Base-by-base conservation (phyloP, 2,888 invertebrate species). In the Stictocephala bisonia region DNA sequence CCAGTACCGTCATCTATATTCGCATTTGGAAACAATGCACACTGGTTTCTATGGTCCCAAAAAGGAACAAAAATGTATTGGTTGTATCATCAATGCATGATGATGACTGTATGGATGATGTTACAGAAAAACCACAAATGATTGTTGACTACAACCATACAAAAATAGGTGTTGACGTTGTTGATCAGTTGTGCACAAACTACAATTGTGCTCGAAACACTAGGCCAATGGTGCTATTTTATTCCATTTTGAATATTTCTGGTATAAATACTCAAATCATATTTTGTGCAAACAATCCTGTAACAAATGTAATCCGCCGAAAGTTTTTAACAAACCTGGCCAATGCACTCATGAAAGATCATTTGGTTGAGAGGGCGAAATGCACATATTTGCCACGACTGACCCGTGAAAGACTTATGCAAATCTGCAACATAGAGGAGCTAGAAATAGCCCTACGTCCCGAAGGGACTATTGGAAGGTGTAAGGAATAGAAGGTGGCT, bases 211-310 rank as follows among this genome's bases (percentile, higher is more conserved):
- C 66, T 22, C 68, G 76, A 56, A 60, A 60, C 27, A 75, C 75
- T 70, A 71, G 68, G 78, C 73, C 75, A 50, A 72, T 78, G 74
- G 75, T 69, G 7, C 51, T 74, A 20, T 77, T 77, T 56, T 77
- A 51, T 64, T 18, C 75, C 41, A 35, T 77, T 26, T 22, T 78
- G 40, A 76, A 77, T 71, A 60, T 77, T 26, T 75, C 75, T 29
- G 75, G 75, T 24, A 76, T 77, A 22, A 77, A 78, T 58, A 35
- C 71, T 41, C 67, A 76, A 41, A 60, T 76, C 18, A 66, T 74
- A 24, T 64, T 29, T 73, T 44, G 26, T 41, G 73, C 66, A 22
- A 75, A 75, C 50, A 73, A 73, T 26, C n/a, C n/a, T n/a, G n/a
- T n/a, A n/a, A n/a, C n/a, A n/a, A n/a, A n/a, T n/a, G n/a, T n/a